phyloP scores from a whole-genome alignment of 2,797 vertebrate species.

The Leptodactylus fallax region DNA sequence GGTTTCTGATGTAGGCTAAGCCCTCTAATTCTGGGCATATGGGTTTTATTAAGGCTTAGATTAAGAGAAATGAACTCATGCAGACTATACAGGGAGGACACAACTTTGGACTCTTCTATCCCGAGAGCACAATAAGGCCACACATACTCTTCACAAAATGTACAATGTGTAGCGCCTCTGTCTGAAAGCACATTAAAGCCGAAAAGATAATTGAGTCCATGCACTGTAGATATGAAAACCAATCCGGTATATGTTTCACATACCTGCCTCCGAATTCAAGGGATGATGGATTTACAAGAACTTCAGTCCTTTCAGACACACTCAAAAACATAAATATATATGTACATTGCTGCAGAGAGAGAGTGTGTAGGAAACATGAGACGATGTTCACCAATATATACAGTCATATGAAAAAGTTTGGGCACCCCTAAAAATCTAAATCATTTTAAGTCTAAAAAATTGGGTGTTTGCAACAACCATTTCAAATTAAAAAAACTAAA shows the following conservation, averaged over 20 bases:
- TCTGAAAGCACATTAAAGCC: constrained; percentile 22
- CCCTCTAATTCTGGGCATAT: constrained; percentile 61
- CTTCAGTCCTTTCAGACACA: not conserved
- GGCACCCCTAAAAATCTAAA: too few species aligned
- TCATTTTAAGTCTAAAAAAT: too few species aligned
- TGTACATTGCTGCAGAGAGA: not conserved
- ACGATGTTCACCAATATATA: too few species aligned
- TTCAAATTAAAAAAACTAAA: too few species aligned
- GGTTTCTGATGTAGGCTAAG: constrained; percentile 60
- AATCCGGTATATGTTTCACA: not conserved
- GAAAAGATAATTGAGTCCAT: constrained; percentile 36
- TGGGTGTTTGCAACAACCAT: too few species aligned
- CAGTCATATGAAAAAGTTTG: too few species aligned
- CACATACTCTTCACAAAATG: constrained; percentile 21
- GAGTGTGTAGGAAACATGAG: not conserved
- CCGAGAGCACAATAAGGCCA: constrained; percentile 34
- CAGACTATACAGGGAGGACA: constrained; percentile 33
- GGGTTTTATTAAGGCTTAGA: constrained; percentile 60
- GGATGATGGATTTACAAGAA: not conserved
- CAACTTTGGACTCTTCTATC: constrained; percentile 32
- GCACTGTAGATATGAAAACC: not conserved
- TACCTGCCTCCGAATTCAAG: not conserved
- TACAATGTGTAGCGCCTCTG: constrained; percentile 42
- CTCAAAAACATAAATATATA: not conserved
- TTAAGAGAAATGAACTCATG: constrained; percentile 57